Conservation (phyloP, 1,140 invertebrate genomes). For the Glomeris maerens region DNA sequence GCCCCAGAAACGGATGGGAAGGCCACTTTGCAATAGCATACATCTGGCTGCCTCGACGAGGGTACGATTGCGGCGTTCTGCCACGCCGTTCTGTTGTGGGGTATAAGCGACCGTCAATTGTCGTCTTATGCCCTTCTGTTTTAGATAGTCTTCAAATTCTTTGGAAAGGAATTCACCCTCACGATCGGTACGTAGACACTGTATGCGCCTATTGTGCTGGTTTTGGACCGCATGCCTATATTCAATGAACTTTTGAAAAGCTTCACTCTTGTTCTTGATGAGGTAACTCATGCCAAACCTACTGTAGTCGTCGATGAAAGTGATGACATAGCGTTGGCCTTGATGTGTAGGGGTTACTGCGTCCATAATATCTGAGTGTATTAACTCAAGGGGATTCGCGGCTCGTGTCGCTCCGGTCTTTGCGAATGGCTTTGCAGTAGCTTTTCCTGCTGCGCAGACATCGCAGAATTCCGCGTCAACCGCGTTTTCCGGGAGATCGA, state of each 20-base stretch:
- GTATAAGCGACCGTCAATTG: too few species aligned
- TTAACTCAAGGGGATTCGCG: conserved; percentile 4
- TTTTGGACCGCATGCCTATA: conserved; percentile 5
- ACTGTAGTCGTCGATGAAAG: too few species aligned
- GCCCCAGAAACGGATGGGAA: too few species aligned
- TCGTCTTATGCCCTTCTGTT: conserved; percentile 24
- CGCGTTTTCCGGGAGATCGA: neutral
- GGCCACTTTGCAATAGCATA: too few species aligned
- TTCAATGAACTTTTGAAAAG: conserved; percentile 11
- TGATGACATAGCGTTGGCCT: conserved; percentile 11
- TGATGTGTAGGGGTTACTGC: conserved; percentile 5
- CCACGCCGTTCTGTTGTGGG: too few species aligned
- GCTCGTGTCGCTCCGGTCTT: neutral
- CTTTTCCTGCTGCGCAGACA: too few species aligned
- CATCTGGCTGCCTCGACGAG: conserved; percentile 16
- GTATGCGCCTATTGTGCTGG: conserved; percentile 1
- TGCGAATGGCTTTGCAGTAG: too few species aligned
- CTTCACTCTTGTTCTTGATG: conserved; percentile 14
- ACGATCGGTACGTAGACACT: conserved; percentile 7
- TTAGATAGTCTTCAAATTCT: conserved; percentile 12
- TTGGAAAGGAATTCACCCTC: conserved; percentile 12
- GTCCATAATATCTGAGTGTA: conserved; percentile 16
- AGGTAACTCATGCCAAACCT: conserved; percentile 11
- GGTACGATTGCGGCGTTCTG: too few species aligned
- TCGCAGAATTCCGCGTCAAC: neutral